phyloP scores from a whole-genome alignment of 2,113 vertebrate species.

The Petroica traversi region DNA sequence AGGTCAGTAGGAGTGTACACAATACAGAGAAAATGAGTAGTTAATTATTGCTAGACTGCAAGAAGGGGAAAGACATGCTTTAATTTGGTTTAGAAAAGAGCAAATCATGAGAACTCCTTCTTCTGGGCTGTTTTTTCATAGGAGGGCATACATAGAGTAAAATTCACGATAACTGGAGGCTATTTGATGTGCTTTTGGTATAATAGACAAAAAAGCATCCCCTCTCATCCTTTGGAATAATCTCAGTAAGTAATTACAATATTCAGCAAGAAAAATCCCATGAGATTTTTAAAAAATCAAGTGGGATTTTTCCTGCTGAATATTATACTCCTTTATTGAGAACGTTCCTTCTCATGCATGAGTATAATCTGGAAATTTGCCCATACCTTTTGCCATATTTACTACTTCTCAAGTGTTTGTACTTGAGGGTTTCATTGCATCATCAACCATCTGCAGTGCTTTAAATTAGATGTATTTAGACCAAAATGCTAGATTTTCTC shows the following conservation, averaged over 20 bases:
- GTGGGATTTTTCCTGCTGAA: not conserved
- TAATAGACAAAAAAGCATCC: not conserved
- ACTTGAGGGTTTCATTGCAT: not conserved
- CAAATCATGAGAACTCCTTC: not conserved
- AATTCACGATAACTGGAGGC: accelerated
- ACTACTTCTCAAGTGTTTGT: not conserved
- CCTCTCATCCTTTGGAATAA: not conserved
- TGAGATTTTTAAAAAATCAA: not conserved
- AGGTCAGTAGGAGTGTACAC: slow-evolving; percentile 61
- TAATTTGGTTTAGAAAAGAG: not conserved
- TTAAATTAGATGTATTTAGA: not conserved
- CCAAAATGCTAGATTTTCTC: not conserved
- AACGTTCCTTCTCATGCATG: not conserved
- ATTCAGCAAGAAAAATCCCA: not conserved
- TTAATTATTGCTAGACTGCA: slow-evolving; percentile 65
- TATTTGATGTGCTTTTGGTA: not conserved
- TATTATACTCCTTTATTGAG: not conserved
- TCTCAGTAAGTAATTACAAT: not conserved
- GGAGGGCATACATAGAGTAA: not conserved
- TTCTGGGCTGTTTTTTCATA: not conserved
- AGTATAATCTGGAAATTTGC: not conserved
- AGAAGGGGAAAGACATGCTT: not conserved
- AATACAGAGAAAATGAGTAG: slow-evolving; percentile 52
- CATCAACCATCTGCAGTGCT: not conserved
- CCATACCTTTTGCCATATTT: not conserved